Evolutionary conservation across 23 tunicate species (phyloP), one percentile per base, ranked within the genome.

Genomic region (Ciona savignyi): DNA sequence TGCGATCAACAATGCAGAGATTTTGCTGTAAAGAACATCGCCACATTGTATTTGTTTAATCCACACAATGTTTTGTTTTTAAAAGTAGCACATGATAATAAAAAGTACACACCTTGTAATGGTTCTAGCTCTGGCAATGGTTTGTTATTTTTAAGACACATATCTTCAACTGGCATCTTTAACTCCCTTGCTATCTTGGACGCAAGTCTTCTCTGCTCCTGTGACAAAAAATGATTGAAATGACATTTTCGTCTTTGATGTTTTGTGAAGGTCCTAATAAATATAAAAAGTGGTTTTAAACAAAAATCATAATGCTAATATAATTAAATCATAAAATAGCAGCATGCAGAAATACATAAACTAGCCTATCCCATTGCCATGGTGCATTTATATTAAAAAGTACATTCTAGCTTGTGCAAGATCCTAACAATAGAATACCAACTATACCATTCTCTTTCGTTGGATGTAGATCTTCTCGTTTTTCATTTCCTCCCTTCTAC

Each of bases 131-230:
- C 26, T 1, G 87, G 80, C 74, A 82, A 26, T 0, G 80, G 80
- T 30, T 60, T 51, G 29, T 70, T 73, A 32, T 70, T 65, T 25
- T 62, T 83, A 34, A 83, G 62, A 56, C 76, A 69, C 89, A 83
- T 74, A 74, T 89, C 96, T 74, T 89, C 96, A 28, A 89, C 89
- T 25, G 96, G 89, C 89, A 73, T 78, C 69, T 89, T 89, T 70
- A 83, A 34, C 65, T 89, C 85, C 35, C 85, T 35, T 0, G 96
- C 96, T 19, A 89, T 35, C 67, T 89, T 80, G 82, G 79, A 78
- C 30, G 96, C 96, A 19, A 79, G 70, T 25, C 85, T 70, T 31
- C 85, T 69, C 42, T 89, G 96, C 64, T 89, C 89, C 94, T 87
- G 66, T 9, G 15, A 15, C 56, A 42, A 27, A 70, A 4, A 1